phyloP scores from a whole-genome alignment of 30 jellyfish, hydroid and myxozoan genomes.

The Sanderia malayensis region DNA sequence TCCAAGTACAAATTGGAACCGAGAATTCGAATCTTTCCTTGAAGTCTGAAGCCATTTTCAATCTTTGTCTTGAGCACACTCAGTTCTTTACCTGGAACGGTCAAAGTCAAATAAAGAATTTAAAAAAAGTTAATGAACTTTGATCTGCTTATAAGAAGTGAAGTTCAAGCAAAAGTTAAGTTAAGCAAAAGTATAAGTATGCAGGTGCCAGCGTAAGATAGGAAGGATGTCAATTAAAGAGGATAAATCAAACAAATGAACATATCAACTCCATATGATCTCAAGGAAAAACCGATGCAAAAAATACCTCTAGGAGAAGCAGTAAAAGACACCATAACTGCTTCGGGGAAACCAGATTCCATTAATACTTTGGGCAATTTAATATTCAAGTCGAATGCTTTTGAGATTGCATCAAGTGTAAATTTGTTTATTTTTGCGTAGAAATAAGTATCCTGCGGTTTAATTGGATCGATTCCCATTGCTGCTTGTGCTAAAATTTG shows the following conservation, averaged over 20 bases:
- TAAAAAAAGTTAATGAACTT: too few species aligned
- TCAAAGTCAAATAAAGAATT: too few species aligned
- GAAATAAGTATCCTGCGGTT: slow-evolving; percentile 61
- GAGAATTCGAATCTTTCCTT: slow-evolving; percentile 66
- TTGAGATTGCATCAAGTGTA: slow-evolving; percentile 49
- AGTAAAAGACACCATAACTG: slow-evolving; percentile 66
- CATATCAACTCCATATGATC: too few species aligned
- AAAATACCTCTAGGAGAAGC: slow-evolving; percentile 26
- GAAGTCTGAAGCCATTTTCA: slow-evolving; percentile 59
- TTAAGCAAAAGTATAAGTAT: too few species aligned
- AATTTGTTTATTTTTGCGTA: slow-evolving; percentile 66
- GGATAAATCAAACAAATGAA: too few species aligned
- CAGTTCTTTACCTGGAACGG: slow-evolving; percentile 78
- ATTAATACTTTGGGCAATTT: slow-evolving; percentile 72
- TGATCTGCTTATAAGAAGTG: too few species aligned
- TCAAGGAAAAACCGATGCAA: too few species aligned
- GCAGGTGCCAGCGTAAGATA: too few species aligned
- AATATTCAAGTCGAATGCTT: slow-evolving; percentile 74
- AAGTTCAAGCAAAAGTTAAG: too few species aligned
- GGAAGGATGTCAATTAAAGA: too few species aligned
- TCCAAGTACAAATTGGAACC: slow-evolving; percentile 28
- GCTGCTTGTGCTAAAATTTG: slow-evolving; percentile 74
- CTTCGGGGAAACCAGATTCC: slow-evolving; percentile 97
- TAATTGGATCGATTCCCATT: slow-evolving; percentile 56
- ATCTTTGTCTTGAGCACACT: slow-evolving; percentile 47